A percentile compares a stretch with the other conserved stretches of the same genome.
phyloP scores from a whole-genome alignment of 2,113 vertebrate genomes.

The Syngnathus floridae region DNA sequence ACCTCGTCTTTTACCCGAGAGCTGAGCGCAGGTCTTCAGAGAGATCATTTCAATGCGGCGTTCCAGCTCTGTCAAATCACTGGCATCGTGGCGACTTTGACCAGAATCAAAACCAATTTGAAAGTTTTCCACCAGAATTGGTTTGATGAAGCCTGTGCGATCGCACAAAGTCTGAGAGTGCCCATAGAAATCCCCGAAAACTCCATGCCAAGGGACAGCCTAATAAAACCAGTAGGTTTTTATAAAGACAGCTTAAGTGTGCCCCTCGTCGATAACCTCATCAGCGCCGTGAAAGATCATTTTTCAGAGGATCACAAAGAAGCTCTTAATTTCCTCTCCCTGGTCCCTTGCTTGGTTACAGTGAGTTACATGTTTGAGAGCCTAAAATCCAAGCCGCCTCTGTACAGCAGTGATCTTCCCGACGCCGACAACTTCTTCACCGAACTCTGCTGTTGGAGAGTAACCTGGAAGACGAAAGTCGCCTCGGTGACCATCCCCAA shows the following conservation, averaged over 20 bases:
- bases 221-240: constrained; percentile 80
- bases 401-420: constrained; percentile 87
- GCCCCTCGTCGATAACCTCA: constrained; percentile 84
- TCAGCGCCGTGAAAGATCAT: constrained; percentile 91
- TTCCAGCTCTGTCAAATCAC: constrained; percentile 88
- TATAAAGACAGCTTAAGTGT: constrained; percentile 87
- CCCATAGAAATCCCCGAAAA: constrained; percentile 84
- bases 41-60: constrained; percentile 85
- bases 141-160: constrained; percentile 88
- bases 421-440: constrained; percentile 91
- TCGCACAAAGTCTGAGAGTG: constrained; percentile 80
- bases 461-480: constrained; percentile 95
- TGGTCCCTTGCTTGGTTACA: constrained; percentile 90
- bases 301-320: constrained; percentile 93
- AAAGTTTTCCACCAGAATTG: constrained; percentile 97
- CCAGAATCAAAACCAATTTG: constrained; percentile 91
- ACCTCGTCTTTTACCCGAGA: constrained; percentile 85
- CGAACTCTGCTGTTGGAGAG: constrained; percentile 93
- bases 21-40: constrained; percentile 87
- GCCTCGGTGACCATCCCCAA: constrained; percentile 86
- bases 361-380: constrained; percentile 77
- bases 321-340: constrained; percentile 87
- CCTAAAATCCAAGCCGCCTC: constrained; percentile 86
- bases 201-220: constrained; percentile 67
- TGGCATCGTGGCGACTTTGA: constrained; percentile 87